Evolutionary conservation across 2,797 vertebrate species (phyloP), one percentile per base, ranked within the genome.

Genomic region (Momotus momota): DNA sequence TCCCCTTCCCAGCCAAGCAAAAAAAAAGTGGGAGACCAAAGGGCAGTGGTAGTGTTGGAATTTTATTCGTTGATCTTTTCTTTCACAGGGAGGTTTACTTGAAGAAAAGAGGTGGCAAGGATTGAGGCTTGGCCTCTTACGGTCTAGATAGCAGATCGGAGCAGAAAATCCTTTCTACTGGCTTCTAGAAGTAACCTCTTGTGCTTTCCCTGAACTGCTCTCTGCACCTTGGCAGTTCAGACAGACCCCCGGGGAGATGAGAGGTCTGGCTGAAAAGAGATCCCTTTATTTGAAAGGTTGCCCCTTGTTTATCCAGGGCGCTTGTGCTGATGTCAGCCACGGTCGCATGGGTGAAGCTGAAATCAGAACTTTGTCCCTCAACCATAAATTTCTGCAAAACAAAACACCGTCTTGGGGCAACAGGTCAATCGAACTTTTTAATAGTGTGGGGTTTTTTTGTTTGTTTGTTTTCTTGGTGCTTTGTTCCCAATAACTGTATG

Each of bases 331-430:
- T 69, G 89, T 78, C 88, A 80, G 81, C 3, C 3, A 27, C 21
- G 5, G 46, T 54, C 77, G 41, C 9, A 0, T 13, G 69, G 64
- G 69, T 31, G 57, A 72, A 66, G 41, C 0, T 80, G 88, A 72
- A 75, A 72, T n/a, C 88, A 87, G 81, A 86, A 40, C 70, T 86
- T 35, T 69, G 48, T 58, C 29, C 86, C 70, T 87, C 78, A 31
- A 55, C 57, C 35, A 12, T 40, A 19, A 74, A 86, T 31, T 21
- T 80, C 48, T 84, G 57, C 64, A 58, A 78, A 88, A 57, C 43
- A 80, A 89, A 91, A 72, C 41, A 62, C 15, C 12, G 2, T 21
- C 77, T 35, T 17, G 45, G 51, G 27, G 58, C 58, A 35, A 31
- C 5, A 57, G 55, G 67, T 81, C 72, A 79, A 2, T 4, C 0